Evolutionary conservation across 2,888 invertebrate genomes (phyloP), one percentile per base, ranked within the genome.

Genomic region (Xanthorhoe spadicearia): DNA sequence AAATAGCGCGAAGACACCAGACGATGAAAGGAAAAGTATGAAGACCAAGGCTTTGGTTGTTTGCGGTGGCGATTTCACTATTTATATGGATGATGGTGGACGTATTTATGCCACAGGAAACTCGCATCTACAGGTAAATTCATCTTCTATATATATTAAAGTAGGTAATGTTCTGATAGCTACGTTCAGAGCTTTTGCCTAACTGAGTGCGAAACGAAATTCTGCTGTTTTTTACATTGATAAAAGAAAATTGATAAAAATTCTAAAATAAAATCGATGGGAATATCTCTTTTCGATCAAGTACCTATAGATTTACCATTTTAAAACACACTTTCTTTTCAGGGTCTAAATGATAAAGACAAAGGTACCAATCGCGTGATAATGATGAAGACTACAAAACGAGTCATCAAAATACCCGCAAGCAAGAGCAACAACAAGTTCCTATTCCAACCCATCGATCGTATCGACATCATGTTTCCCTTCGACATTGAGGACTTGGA

Each of bases 31-130:
- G 73, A 78, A 77, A 6, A 80, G 81, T 9, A 67, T 79, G 4
- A 82, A 71, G 23, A 86, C 83, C 0, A 86, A 77, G 57, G 87
- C 89, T 6, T 66, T 90, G 80, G 93, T 96, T 48, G 94, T 94
- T 28, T 96, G 97, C 78, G 97, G 97, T 0, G 95, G 95, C 15
- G 97, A 97, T 84, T 97, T 95, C 79, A 97, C 96, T 0, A 90
- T 97, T 67, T 96, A 95, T 32, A 91, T 97, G 59, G 94, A 94
- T 71, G 90, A 94, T 61, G 93, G 92, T 59, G 96, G 96, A 23
- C 94, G 94, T 74, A 89, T 97, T 35, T 95, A 95, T 84, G 95
- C 96, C 8, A 96, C 97, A 94, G 97, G 97, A 19, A 96, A 95
- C 74, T 95, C 96, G 55, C 90, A 89, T 75, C 64, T 81, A 35